Evolutionary conservation across 2,888 invertebrate genomes (phyloP).

Genomic region (Brachynemurus nebulosus): DNA sequence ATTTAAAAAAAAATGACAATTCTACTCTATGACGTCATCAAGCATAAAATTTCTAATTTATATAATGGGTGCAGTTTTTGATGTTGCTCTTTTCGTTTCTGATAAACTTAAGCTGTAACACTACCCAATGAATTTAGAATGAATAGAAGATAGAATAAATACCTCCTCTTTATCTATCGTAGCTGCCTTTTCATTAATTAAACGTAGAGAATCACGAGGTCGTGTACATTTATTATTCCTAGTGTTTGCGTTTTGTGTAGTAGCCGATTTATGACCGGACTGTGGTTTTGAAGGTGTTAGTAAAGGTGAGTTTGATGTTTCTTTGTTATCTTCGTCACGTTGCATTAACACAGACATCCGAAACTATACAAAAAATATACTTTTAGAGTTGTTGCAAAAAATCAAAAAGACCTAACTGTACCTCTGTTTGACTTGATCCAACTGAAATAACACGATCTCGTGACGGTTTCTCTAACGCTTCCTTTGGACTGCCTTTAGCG

Average conservation of each 20-base stretch:
- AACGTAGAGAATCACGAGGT: constrained; percentile 33
- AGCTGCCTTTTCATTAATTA: constrained; percentile 11
- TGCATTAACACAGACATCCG: constrained; percentile 59
- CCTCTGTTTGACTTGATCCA: constrained; percentile 34
- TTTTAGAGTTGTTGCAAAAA: constrained; percentile 7
- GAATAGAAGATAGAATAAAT: too few relatives aligned
- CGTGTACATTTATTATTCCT: constrained; percentile 25
- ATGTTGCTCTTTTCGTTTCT: too few relatives aligned
- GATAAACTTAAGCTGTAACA: too few relatives aligned
- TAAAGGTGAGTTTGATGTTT: constrained; percentile 29
- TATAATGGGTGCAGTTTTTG: too few relatives aligned
- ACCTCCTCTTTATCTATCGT: constrained; percentile 31
- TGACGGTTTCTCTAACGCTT: constrained; percentile 26
- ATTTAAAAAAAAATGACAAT: too few relatives aligned
- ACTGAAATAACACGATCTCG: constrained; percentile 25
- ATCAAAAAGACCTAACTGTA: constrained; percentile 19
- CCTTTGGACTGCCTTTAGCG: constrained; percentile 25
- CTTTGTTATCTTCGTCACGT: constrained; percentile 42
- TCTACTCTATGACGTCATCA: too few relatives aligned
- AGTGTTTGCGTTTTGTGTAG: constrained; percentile 19
- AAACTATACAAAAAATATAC: constrained; percentile 32
- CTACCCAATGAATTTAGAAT: too few relatives aligned
- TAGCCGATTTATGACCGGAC: not conserved
- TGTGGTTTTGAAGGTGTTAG: constrained; percentile 19
- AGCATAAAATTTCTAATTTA: too few relatives aligned